Evolutionary conservation across 2,797 vertebrate genomes (phyloP), one percentile per base, ranked within the genome.

Genomic region (Melanogrammus aeglefinus): DNA sequence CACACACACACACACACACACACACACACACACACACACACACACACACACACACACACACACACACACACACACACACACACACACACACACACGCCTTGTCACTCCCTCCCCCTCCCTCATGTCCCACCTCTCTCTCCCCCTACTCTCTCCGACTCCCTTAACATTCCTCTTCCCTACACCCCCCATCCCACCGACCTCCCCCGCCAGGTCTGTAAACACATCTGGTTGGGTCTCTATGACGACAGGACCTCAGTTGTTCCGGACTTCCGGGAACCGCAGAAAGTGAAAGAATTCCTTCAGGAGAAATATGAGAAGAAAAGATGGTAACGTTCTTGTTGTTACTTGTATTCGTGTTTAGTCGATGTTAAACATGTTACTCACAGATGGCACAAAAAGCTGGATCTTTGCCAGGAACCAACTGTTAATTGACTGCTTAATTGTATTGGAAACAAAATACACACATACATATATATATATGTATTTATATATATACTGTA

Each of bases 251-350:
- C 97, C 92, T 97, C 95, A 90, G 96, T 96, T 90, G 96, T 99
- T 94, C 98, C 98, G 92, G 98, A 99, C 94, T 99, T 99, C 92
- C 96, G 97, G 91, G 98, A 99, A 93, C 98, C 98, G 83, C 98
- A 98, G 91, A 99, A 99, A 96, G 97, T 99, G 86, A 99, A 99
- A 93, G 98, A 99, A 91, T 99, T 99, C 91, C 96, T 99, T 87
- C 98, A 99, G 92, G 98, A 99, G 94, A 99, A 99, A 94, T 99
- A 99, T 31, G 98, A 99, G 91, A 99, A 99, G 94, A 99, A 99
- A 94, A 95, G 97, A 97, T 99, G 98, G 98, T 99, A 93, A 63
- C 1, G n/a, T 63, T 57, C 57, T 63, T 63, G 57, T 24, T 63
- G 18, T 63, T 63, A 63, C 57, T 63, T 18, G 57, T 63, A 24